A percentile compares a stretch with the other conserved stretches of the same genome.
Evolutionary conservation across 2,113 vertebrate species (phyloP).

Genomic region (Leiothrix lutea): DNA sequence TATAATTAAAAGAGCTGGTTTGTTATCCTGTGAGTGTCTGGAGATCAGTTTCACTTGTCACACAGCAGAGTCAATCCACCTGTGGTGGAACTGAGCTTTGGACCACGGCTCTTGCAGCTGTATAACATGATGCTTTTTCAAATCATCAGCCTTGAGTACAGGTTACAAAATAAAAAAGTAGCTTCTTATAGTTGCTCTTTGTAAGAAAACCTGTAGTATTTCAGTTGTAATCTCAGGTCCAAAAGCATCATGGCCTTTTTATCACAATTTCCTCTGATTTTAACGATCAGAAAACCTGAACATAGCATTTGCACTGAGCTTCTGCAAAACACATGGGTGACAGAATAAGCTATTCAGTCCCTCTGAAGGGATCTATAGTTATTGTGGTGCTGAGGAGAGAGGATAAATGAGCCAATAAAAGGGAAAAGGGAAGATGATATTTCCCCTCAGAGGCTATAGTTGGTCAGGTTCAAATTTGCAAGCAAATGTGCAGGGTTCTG

Average conservation of each 20-base stretch:
- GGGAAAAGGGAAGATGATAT: neutral
- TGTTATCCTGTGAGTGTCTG: neutral
- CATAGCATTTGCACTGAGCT: neutral
- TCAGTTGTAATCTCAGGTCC: neutral
- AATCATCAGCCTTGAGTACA: neutral
- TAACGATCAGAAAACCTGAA: neutral
- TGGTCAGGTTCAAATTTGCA: conserved; percentile 16
- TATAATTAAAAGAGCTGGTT: neutral
- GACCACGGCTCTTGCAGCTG: neutral
- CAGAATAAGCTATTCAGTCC: neutral
- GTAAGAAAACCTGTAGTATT: neutral
- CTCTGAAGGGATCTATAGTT: neutral
- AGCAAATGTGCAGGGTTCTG: neutral
- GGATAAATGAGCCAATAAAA: neutral
- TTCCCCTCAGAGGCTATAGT: neutral
- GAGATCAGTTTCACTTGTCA: neutral
- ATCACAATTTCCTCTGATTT: neutral
- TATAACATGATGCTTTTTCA: neutral
- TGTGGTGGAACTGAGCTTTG: neutral
- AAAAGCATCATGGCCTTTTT: neutral
- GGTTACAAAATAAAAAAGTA: neutral
- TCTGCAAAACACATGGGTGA: neutral
- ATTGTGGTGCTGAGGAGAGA: neutral
- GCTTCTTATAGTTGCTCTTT: neutral
- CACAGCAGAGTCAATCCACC: neutral